Evolutionary conservation across 2,888 invertebrate genomes (phyloP), one percentile per base, ranked within the genome.

Genomic region (Criorhina ranunculi): DNA sequence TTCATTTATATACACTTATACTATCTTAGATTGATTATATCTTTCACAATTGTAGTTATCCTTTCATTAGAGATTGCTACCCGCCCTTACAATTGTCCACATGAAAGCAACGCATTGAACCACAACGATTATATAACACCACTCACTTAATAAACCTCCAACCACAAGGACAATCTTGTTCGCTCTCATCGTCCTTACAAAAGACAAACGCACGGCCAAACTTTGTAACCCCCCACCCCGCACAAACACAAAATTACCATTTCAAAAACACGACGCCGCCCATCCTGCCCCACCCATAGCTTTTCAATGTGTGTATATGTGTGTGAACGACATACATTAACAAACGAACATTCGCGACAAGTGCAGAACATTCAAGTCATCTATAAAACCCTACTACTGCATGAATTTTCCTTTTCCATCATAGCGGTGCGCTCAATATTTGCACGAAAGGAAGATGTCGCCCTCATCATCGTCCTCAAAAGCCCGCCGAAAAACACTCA

Each of bases 351-450:
- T 73, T 53, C 66, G 15, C 42, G 46, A 11, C 72, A 66, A 66
- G 70, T 64, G 62, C 51, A 29, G 59, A 53, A 59, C 57, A 57
- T 31, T 29, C 57, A 24, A 46, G n/a, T 40, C 37, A 9, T 46
- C 46, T 19, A 19, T 11, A 29, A 77, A 73, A 70, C 42, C 51
- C 72, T 46, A 62, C 53, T 60, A 42, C 57, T 57, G 66, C 60
- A 73, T 64, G 77, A 60, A 72, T 78, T 72, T n/a, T 78, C 62
- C 60, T 70, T 82, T 72, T 66, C 40, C 76, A 70, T 77, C 82
- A 55, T 46, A 9, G 46, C 66, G 67, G 53, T 67, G 46, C 62
- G 46, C 72, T 82, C 33, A 72, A 60, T 70, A 72, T 76, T 82
- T 72, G 64, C 42, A 42, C 15, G 42, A 42, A 7, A 42, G 42